A percentile compares a stretch with the other conserved stretches of the same genome.
These are phyloP conservation scores for Aramus guarauna DNA, from an alignment of 2,113 vertebrate genomes.

Conservation along the genomic window DNA sequence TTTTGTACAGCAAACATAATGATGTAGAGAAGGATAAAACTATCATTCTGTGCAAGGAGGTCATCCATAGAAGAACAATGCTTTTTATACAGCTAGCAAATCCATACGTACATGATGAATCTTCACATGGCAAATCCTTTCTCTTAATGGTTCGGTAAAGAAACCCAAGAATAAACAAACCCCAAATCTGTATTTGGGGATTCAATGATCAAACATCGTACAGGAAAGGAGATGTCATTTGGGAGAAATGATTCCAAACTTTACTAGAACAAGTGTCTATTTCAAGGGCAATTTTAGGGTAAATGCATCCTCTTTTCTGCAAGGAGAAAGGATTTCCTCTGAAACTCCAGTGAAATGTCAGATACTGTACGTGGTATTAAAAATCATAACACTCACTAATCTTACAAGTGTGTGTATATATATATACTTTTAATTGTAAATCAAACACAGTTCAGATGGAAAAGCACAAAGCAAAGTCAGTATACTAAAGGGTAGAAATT, in stretches of 20 bases:
- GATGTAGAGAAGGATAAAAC: slow-evolving; percentile 75
- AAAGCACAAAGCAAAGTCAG: not conserved
- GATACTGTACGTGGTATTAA: not conserved
- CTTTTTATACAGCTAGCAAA: slow-evolving; percentile 43
- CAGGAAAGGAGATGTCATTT: not conserved
- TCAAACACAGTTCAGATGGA: not conserved
- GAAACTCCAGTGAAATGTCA: not conserved
- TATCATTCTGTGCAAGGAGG: slow-evolving; percentile 70
- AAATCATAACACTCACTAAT: slow-evolving; percentile 21
- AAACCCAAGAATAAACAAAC: not conserved
- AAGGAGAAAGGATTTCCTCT: slow-evolving; percentile 1
- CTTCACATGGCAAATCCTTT: slow-evolving; percentile 9
- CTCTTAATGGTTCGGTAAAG: slow-evolving; percentile 33
- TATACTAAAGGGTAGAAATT: not conserved
- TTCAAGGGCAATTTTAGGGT: slow-evolving; percentile 1
- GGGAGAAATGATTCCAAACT: not conserved
- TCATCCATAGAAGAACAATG: slow-evolving; percentile 68
- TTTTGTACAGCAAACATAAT: slow-evolving; percentile 73
- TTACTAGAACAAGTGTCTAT: not conserved
- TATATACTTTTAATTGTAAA: not conserved
- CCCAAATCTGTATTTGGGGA: not conserved
- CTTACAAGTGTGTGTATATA: not conserved
- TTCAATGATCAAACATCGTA: not conserved
- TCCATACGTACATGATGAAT: not conserved
- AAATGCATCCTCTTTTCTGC: slow-evolving; percentile 2